phyloP scores from a whole-genome alignment of 2,113 vertebrate species.

The Siphamia tubifer region DNA sequence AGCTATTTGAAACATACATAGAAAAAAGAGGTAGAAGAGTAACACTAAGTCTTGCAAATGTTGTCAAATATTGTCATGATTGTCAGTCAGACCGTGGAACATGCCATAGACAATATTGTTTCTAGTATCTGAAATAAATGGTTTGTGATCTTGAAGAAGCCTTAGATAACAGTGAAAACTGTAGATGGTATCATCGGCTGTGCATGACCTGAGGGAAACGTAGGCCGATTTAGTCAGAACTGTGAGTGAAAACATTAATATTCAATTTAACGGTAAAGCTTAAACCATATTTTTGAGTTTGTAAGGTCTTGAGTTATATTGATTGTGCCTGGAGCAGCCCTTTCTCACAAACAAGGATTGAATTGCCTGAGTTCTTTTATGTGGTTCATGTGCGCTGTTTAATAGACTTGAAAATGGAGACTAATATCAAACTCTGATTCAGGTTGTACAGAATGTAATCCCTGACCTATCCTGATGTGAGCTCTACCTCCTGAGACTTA shows the following conservation, averaged over 20 bases:
- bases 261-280: neutral
- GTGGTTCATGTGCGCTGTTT: neutral
- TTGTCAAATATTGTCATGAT: neutral
- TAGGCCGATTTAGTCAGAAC: slow-evolving; percentile 17
- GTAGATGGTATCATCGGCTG: neutral
- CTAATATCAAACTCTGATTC: neutral
- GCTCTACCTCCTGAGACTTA: slow-evolving; percentile 28
- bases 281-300: neutral
- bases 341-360: neutral
- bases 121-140: neutral
- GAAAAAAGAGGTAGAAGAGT: slow-evolving; percentile 62
- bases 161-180: slow-evolving; percentile 4
- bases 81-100: neutral
- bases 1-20: slow-evolving; percentile 24
- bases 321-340: neutral
- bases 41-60: neutral
- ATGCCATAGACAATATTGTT: neutral
- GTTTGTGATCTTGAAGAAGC: neutral
- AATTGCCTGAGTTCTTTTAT: neutral
- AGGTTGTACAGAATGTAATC: neutral
- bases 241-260: slow-evolving; percentile 8
- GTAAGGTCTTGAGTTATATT: neutral
- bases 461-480: slow-evolving; percentile 8
- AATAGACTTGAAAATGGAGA: neutral
- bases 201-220: slow-evolving; percentile 41